phyloP scores from a whole-genome alignment of 2,797 vertebrate genomes.

The Hypotaenidia okinawae region DNA sequence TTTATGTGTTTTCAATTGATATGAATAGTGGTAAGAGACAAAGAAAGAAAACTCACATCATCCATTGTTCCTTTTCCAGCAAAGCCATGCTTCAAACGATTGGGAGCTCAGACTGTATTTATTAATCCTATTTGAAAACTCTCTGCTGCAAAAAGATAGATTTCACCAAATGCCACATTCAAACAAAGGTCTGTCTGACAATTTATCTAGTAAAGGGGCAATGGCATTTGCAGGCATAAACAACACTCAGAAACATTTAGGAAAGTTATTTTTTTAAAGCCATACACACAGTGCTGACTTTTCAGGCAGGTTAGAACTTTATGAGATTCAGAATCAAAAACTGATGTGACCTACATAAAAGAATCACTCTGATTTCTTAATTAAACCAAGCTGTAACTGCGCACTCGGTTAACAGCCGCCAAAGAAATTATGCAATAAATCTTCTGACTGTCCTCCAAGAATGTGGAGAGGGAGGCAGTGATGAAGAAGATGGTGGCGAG shows the following conservation, averaged over 20 bases:
- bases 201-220: slow-evolving; percentile 33
- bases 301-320: slow-evolving; percentile 73
- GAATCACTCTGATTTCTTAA: slow-evolving; percentile 79
- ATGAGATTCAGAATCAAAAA: slow-evolving; percentile 79
- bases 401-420: slow-evolving; percentile 67
- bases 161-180: slow-evolving; percentile 13
- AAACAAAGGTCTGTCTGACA: slow-evolving; percentile 38
- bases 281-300: slow-evolving; percentile 55
- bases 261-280: slow-evolving; percentile 31
- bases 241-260: slow-evolving; percentile 22
- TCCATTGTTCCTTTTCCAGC: not conserved
- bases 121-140: slow-evolving; percentile 16
- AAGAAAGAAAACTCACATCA: not conserved
- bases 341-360: slow-evolving; percentile 82
- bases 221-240: slow-evolving; percentile 16
- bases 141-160: not conserved
- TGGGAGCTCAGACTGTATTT: not conserved
- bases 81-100: not conserved
- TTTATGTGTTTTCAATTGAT: not conserved
- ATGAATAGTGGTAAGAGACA: not conserved
- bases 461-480: slow-evolving; percentile 47
- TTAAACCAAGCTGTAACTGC: slow-evolving; percentile 80
- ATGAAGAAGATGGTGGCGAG: not conserved
- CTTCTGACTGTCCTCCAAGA: slow-evolving; percentile 75
- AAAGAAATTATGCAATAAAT: slow-evolving; percentile 79